Conservation (phyloP, 2,888 invertebrate species). For the Glaucopsyche alexis region DNA sequence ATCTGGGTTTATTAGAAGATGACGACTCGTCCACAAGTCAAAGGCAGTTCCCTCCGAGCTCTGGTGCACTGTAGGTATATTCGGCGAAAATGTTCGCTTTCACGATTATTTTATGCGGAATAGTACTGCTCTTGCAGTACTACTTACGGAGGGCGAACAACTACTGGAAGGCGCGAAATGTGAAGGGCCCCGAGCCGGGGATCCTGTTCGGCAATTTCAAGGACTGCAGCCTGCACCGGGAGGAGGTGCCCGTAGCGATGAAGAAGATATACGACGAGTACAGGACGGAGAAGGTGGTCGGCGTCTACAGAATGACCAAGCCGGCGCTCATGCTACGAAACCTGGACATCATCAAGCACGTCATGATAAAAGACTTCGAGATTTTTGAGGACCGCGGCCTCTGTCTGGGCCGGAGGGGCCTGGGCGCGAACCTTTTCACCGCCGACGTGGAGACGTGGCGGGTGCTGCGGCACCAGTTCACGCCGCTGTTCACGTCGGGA, state of each 20-base stretch:
- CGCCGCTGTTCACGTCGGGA: conserved; percentile 56
- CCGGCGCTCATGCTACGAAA: neutral
- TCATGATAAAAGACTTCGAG: neutral
- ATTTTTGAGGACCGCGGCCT: neutral
- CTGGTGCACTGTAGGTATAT: too few species aligned
- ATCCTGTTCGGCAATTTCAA: neutral
- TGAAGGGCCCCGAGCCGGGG: neutral
- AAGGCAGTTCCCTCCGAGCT: too few species aligned
- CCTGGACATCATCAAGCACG: conserved; percentile 16
- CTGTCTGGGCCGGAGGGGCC: conserved; percentile 34
- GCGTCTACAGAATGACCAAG: neutral
- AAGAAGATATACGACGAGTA: neutral
- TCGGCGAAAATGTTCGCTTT: too few species aligned
- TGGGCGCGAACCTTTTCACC: conserved; percentile 55
- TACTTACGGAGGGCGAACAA: neutral
- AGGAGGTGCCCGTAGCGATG: neutral
- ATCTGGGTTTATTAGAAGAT: too few species aligned
- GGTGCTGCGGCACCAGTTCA: conserved; percentile 41
- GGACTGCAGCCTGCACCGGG: neutral
- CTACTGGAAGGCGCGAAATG: neutral
- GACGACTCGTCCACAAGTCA: too few species aligned
- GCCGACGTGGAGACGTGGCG: conserved; percentile 55
- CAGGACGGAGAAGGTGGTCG: neutral
- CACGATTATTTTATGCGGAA: too few species aligned
- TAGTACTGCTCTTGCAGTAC: neutral